Conservation (phyloP, 2,888 invertebrate species). For the Tetanocera ferruginea region DNA sequence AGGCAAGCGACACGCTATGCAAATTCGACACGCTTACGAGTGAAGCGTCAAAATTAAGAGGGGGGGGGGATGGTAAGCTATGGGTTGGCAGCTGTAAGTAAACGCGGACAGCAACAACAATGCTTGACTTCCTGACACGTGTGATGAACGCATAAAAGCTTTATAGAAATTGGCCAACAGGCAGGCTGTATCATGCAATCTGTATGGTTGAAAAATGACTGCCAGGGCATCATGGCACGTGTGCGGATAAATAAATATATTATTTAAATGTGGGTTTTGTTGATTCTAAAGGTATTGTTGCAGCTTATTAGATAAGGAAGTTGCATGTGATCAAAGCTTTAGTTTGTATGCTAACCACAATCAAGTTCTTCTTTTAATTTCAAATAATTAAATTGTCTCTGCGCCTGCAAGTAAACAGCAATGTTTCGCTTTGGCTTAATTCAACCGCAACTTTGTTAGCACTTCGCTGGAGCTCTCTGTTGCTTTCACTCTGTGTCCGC, state of each 20-base stretch:
- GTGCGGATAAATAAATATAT: not conserved
- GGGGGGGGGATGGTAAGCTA: not conserved
- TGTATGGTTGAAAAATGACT: not conserved
- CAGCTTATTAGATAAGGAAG: no score
- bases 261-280: not conserved
- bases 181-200: not conserved
- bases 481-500: not conserved
- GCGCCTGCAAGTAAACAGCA: conserved; percentile 34
- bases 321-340: not conserved
- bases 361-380: not conserved
- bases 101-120: not conserved
- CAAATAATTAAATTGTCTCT: not conserved
- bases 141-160: not conserved
- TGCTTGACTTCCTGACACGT: conserved; percentile 19
- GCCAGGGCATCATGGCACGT: not conserved
- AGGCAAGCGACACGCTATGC: not conserved
- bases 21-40: conserved; percentile 9
- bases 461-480: not conserved
- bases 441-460: conserved; percentile 18
- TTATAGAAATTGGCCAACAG: not conserved
- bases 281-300: not conserved
- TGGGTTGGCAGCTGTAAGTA: not conserved
- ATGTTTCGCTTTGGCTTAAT: conserved; percentile 8
- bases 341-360: not conserved
- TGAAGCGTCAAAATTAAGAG: not conserved